These are phyloP conservation scores for Limnothrissa miodon DNA, from an alignment of 2,113 vertebrate genomes.

Conservation along the genomic window DNA sequence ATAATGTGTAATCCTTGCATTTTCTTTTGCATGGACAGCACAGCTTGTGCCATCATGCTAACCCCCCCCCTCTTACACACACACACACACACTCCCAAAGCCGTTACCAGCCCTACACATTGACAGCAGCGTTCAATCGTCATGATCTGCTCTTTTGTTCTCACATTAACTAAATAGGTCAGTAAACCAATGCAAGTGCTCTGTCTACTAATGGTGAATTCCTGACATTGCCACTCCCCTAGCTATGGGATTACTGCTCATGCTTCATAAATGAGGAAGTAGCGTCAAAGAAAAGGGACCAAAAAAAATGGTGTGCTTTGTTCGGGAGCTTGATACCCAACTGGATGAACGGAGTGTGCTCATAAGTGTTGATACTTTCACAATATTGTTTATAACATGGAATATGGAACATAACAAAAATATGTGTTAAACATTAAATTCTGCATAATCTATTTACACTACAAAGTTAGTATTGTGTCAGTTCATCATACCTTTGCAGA, in stretches of 20 bases:
- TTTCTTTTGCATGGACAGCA: neutral
- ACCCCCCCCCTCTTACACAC: neutral
- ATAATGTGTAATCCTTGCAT: neutral
- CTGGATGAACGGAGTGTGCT: neutral
- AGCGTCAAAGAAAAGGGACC: neutral
- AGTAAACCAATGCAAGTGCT: neutral
- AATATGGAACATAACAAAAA: neutral
- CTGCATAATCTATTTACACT: neutral
- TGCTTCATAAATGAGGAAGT: neutral
- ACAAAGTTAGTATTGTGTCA: neutral
- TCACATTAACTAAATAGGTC: neutral
- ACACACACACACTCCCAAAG: neutral
- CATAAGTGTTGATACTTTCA: too few species aligned
- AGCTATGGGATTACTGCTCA: neutral
- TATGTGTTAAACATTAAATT: neutral
- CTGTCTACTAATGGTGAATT: neutral
- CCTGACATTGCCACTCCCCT: neutral
- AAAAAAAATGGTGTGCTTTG: neutral
- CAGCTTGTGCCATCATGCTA: neutral
- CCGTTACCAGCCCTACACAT: neutral
- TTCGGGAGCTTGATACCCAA: neutral
- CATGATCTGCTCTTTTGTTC: neutral
- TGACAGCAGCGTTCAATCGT: neutral
- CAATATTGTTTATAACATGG: too few species aligned
- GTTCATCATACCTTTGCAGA: conserved; percentile 74